These are phyloP conservation scores for Ameiurus melas DNA, from an alignment of 2,113 vertebrate species.

Conservation along the genomic window DNA sequence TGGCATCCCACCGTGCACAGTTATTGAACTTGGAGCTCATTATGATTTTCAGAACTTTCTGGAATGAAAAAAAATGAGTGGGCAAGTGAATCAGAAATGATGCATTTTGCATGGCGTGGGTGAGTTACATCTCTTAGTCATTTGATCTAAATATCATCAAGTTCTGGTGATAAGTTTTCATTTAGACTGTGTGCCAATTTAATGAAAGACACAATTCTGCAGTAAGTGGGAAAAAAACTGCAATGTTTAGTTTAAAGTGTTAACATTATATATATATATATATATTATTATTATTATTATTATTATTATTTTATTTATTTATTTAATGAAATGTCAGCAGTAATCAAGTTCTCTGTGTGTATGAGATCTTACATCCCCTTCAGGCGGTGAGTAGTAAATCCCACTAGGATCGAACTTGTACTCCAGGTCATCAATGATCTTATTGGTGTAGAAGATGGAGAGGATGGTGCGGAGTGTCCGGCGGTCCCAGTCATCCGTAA, in stretches of 20 bases:
- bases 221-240: background rate
- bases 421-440: conserved; percentile 66
- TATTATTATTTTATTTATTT: background rate
- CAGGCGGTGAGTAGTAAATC: conserved; percentile 76
- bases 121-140: conserved; percentile 27
- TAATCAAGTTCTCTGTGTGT: background rate
- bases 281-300: too few relatives aligned
- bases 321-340: background rate
- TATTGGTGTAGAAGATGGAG: conserved; percentile 74
- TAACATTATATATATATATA: too few relatives aligned
- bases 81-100: conserved; percentile 21
- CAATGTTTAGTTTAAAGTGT: background rate
- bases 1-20: conserved; percentile 61
- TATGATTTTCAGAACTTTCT: conserved; percentile 68
- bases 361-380: conserved; percentile 71
- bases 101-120: conserved; percentile 7
- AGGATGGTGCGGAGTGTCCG: conserved; percentile 78
- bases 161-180: background rate
- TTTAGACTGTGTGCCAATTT: background rate
- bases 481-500: conserved; percentile 85
- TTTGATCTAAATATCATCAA: conserved; percentile 11
- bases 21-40: conserved; percentile 67
- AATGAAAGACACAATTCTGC: background rate
- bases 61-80: background rate
- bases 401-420: conserved; percentile 84